phyloP scores from a whole-genome alignment of 2,888 invertebrate genomes.

The Tineola bisselliella region DNA sequence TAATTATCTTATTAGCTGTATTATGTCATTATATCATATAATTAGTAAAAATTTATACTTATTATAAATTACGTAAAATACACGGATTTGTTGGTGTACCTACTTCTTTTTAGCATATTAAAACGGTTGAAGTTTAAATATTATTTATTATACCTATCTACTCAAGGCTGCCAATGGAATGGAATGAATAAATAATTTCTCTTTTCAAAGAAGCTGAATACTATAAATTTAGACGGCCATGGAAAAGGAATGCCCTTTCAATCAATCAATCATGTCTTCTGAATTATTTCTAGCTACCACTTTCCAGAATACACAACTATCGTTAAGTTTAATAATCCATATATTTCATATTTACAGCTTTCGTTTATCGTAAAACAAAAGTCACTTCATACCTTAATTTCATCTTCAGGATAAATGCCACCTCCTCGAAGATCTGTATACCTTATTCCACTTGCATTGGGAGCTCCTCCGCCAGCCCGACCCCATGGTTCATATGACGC shows the following conservation, averaged over 20 bases:
- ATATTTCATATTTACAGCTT: too few species aligned
- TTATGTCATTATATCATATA: not conserved
- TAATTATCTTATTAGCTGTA: not conserved
- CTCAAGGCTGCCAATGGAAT: not conserved
- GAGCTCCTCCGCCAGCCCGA: slow-evolving; percentile 78
- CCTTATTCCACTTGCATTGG: slow-evolving; percentile 70
- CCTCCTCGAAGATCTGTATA: slow-evolving; percentile 74
- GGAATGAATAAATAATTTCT: not conserved
- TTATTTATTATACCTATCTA: too few species aligned
- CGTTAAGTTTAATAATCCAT: too few species aligned
- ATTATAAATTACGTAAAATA: too few species aligned
- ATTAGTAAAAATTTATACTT: too few species aligned
- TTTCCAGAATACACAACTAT: not conserved
- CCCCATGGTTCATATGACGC: slow-evolving; percentile 83
- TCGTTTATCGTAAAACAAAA: not conserved
- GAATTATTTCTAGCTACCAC: not conserved
- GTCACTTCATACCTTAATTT: slow-evolving; percentile 37
- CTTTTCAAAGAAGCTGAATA: not conserved
- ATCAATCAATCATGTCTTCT: slow-evolving; percentile 3
- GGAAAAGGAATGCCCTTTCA: not conserved
- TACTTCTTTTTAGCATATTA: too few species aligned
- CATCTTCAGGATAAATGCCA: slow-evolving; percentile 73
- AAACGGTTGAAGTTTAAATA: too few species aligned
- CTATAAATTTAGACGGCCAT: not conserved
- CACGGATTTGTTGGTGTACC: too few species aligned